Percentiles rank a stretch among this genome's conserved stretches.
phyloP scores from a whole-genome alignment of 2,888 invertebrate species.

The Urechis unicinctus region DNA sequence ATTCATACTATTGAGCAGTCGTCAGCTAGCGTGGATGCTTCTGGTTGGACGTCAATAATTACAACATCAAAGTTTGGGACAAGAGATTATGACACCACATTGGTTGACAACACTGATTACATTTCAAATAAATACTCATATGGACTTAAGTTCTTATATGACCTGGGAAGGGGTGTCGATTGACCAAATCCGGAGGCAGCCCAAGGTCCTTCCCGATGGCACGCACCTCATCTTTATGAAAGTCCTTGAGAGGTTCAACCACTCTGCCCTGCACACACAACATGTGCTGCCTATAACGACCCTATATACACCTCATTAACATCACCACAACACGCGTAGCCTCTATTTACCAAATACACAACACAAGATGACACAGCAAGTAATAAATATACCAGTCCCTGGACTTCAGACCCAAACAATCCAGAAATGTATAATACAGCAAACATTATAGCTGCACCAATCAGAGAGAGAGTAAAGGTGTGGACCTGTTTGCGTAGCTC shows the following conservation, averaged over 20 bases:
- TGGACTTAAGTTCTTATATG: too few species aligned
- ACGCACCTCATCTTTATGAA: conserved; percentile 97
- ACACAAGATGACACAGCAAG: not conserved
- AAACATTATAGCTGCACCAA: not conserved
- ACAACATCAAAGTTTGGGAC: not conserved
- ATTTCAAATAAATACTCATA: not conserved
- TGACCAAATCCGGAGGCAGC: conserved; percentile 76
- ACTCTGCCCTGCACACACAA: conserved; percentile 66
- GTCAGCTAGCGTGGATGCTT: too few species aligned
- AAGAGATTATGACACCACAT: not conserved
- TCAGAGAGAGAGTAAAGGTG: not conserved
- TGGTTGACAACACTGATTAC: too few species aligned
- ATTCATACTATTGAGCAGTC: too few species aligned
- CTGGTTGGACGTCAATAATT: too few species aligned
- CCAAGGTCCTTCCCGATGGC: conserved; percentile 83
- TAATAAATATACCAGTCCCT: too few species aligned
- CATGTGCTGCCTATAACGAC: not conserved
- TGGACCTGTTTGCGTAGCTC: conserved; percentile 58
- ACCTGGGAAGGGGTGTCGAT: conserved; percentile 94
- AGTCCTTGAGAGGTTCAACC: conserved; percentile 96
- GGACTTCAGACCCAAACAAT: too few species aligned
- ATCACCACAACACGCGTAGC: too few species aligned
- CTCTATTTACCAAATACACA: not conserved
- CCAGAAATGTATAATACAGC: too few species aligned
- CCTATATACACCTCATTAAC: too few species aligned